Conservation (phyloP, 2,888 invertebrate species). For the Tachystola acroxantha region DNA sequence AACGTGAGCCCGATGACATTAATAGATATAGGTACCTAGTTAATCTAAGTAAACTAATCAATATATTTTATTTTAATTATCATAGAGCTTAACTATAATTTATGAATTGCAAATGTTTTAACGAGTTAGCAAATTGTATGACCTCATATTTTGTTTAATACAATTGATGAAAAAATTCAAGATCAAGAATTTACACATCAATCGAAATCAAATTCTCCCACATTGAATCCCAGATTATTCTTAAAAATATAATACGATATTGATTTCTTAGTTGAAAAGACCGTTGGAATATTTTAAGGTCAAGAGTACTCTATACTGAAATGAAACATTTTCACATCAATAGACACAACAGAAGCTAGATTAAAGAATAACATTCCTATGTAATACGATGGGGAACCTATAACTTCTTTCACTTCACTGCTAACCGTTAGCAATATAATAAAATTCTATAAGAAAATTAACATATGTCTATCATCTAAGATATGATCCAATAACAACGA, state of each 20-base stretch:
- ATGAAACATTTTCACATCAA: constrained; percentile 54
- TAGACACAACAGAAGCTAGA: constrained; percentile 59
- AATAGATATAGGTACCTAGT: no score
- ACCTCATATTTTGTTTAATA: no score
- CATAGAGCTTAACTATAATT: no score
- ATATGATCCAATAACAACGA: constrained; percentile 63
- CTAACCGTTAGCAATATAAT: constrained; percentile 43
- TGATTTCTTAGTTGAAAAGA: constrained; percentile 34
- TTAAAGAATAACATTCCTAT: constrained; percentile 68
- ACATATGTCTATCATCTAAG: constrained; percentile 69
- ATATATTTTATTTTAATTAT: no score
- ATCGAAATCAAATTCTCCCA: constrained; percentile 8
- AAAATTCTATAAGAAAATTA: constrained; percentile 45
- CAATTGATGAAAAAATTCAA: no score
- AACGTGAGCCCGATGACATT: no score
- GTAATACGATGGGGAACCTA: constrained; percentile 29
- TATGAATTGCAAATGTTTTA: no score
- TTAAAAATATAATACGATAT: constrained; percentile 23
- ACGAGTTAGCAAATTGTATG: no score
- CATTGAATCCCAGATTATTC: constrained; percentile 10
- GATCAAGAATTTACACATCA: constrained; percentile 11
- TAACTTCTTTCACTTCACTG: constrained; percentile 35
- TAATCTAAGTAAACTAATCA: no score
- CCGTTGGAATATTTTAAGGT: constrained; percentile 57
- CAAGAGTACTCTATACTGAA: constrained; percentile 39